Conservation (phyloP, 2,888 invertebrate genomes). For the Linyphia triangularis region DNA sequence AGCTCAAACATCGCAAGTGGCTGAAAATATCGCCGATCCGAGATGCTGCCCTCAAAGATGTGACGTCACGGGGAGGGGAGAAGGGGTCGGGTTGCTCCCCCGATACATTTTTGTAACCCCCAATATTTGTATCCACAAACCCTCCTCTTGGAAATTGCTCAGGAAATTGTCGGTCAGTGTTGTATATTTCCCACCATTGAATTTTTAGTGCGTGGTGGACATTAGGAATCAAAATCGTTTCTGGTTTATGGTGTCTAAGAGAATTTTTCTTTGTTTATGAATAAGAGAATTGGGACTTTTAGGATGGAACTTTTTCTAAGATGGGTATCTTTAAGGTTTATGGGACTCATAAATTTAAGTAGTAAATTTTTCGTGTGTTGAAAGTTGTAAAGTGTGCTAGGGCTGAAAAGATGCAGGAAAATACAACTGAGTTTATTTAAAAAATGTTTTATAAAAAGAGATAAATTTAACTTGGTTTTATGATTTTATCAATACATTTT, state of each 20-base stretch:
- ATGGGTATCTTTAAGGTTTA: conserved; percentile 8
- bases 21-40: conserved; percentile 46
- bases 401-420: too few relatives aligned
- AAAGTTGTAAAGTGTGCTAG: too few relatives aligned
- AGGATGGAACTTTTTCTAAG: neutral
- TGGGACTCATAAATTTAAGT: conserved; percentile 36
- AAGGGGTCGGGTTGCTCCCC: conserved; percentile 13
- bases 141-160: neutral
- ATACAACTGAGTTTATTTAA: too few relatives aligned
- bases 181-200: neutral
- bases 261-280: conserved; percentile 23
- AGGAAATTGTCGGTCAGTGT: neutral
- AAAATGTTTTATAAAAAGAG: too few relatives aligned
- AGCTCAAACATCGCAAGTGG: conserved; percentile 62
- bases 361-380: too few relatives aligned
- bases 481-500: too few relatives aligned
- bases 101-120: conserved; percentile 20
- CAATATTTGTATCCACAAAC: conserved; percentile 16
- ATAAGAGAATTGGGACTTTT: neutral
- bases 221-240: neutral
- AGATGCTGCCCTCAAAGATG: conserved; percentile 41
- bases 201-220: conserved; percentile 25
- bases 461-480: too few relatives aligned
- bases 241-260: conserved; percentile 33
- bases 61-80: conserved; percentile 63